Base-by-base conservation (phyloP, 2,113 vertebrate genomes). In the Lampris incognitus region DNA sequence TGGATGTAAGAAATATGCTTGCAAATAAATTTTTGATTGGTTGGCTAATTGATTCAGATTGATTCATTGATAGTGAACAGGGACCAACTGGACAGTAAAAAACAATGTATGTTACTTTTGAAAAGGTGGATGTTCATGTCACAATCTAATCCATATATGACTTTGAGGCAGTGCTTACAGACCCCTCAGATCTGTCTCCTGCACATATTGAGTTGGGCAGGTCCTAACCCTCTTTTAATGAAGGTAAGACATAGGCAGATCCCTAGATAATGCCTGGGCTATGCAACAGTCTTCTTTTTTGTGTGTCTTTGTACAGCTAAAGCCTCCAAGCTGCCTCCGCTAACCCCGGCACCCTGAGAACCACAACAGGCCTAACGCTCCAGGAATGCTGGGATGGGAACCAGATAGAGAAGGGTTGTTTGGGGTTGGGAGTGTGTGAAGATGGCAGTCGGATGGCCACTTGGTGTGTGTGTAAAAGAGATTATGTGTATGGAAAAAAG, bases 361-460 rank as follows among this genome's bases (percentile, higher is more conserved):
- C 74, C 51, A 83, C 67, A 76, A 76, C 85, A 76, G 79, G 59
- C 78, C 55, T 51, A 2, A 46, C 58, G 58, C 44, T 68, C 70
- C 72, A 82, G 71, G 83, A 89, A 87, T 83, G 84, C 71, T 65
- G 71, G 66, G 75, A 76, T 88, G 82, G 79, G 74, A 79, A 83
- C 50, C 39, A 46, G 51, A 13, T 10, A 13, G 50, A 59, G 46
- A 44, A 4, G 40, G 46, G 24, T 5, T 6, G 62, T 66, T 24
- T 24, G 24, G 24, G 24, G 24, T 24, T 24, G 24, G 24, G 24
- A 24, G 24, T 24, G 24, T 24, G 24, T 24, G 24, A 24, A 24
- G 24, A 24, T 24, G 24, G 24, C 24, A 24, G 24, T 24, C 24
- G 24, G 24, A 24, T 24, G 24, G 24, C 24, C 24, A 24, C 8